Conservation (phyloP, 2,888 invertebrate species). For the Apotomis capreana region DNA sequence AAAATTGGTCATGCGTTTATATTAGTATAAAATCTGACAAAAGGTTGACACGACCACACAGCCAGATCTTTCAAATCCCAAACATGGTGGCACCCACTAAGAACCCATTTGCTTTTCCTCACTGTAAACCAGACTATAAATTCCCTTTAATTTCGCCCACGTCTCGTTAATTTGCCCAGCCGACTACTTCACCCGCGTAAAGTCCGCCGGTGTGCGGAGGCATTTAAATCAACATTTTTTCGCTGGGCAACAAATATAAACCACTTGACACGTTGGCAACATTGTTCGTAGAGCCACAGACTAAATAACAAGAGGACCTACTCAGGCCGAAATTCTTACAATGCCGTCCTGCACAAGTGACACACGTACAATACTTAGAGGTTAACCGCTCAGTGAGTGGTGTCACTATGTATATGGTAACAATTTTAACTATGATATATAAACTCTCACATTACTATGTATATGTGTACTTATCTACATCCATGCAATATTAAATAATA, state of each 20-base stretch:
- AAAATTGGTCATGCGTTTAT: too few species aligned
- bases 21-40: too few species aligned
- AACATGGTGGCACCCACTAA: neutral
- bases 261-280: slow-evolving; percentile 24
- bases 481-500: too few species aligned
- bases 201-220: slow-evolving; percentile 45
- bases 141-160: slow-evolving; percentile 50
- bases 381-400: too few species aligned
- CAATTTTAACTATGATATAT: too few species aligned
- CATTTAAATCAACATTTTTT: slow-evolving; percentile 38
- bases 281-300: neutral
- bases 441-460: too few species aligned
- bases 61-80: neutral
- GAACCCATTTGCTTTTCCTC: neutral
- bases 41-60: neutral
- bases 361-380: too few species aligned
- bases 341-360: too few species aligned
- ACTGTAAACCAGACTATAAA: slow-evolving; percentile 48
- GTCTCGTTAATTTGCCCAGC: slow-evolving; percentile 51
- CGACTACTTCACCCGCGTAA: slow-evolving; percentile 50
- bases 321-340: too few species aligned
- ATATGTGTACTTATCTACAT: too few species aligned
- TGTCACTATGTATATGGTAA: too few species aligned
- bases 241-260: slow-evolving; percentile 22
- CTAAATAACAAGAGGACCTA: neutral